These are phyloP conservation scores for Caerostris darwini DNA, from an alignment of 1,140 invertebrate genomes.

Conservation along the genomic window DNA sequence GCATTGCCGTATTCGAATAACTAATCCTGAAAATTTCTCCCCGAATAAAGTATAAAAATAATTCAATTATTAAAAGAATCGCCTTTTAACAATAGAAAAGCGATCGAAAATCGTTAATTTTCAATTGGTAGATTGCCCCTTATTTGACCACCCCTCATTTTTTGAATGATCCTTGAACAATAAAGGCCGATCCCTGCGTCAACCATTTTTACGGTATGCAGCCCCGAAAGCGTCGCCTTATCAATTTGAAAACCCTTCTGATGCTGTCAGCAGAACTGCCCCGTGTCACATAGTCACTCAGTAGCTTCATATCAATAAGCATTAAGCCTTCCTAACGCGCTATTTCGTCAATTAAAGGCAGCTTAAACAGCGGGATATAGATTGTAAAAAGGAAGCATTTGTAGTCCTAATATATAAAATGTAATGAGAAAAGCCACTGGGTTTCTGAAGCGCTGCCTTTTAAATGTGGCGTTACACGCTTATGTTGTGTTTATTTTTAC, in stretches of 20 bases:
- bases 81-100: too few species aligned
- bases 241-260: slow-evolving; percentile 73
- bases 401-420: slow-evolving; percentile 53
- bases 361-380: slow-evolving; percentile 74
- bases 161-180: slow-evolving; percentile 66
- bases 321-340: slow-evolving; percentile 66
- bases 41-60: too few species aligned
- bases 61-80: too few species aligned
- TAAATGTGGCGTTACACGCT: slow-evolving; percentile 70
- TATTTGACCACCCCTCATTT: slow-evolving; percentile 20
- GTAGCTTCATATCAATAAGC: slow-evolving; percentile 69
- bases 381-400: slow-evolving; percentile 68
- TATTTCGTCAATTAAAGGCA: slow-evolving; percentile 74
- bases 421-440: slow-evolving; percentile 44
- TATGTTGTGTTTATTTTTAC: slow-evolving; percentile 75
- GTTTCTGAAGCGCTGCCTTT: slow-evolving; percentile 43
- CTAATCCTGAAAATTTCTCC: too few species aligned
- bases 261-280: slow-evolving; percentile 61
- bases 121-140: slow-evolving; percentile 30
- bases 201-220: slow-evolving; percentile 70
- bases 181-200: slow-evolving; percentile 72
- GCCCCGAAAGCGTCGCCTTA: slow-evolving; percentile 59
- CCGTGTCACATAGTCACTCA: slow-evolving; percentile 54
- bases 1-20: too few species aligned
- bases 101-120: not conserved